A percentile compares a stretch with the other conserved stretches of the same genome.
Conservation (phyloP, 1,140 invertebrate species). For the Drosophila carrolli region DNA sequence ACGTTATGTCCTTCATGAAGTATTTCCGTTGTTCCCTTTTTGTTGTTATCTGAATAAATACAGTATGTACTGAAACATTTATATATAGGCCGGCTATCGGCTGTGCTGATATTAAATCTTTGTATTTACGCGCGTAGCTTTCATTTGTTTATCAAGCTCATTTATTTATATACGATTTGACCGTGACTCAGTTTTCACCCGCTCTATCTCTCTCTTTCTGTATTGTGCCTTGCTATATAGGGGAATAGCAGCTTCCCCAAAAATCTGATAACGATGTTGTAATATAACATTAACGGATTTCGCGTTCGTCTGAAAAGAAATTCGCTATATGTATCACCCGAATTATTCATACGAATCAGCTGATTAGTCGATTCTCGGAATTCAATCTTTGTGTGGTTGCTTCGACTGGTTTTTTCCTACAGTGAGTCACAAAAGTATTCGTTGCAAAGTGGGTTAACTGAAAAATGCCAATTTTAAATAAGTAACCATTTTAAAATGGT, state of each 20-base stretch:
- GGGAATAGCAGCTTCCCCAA: not conserved
- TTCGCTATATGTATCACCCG: not conserved
- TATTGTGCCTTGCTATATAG: slow-evolving; percentile 5
- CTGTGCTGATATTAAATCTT: slow-evolving; percentile 22
- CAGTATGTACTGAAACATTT: not conserved
- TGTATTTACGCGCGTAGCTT: slow-evolving; percentile 27
- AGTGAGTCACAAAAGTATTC: too few relatives aligned
- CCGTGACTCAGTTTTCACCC: slow-evolving; percentile 65
- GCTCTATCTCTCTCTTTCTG: slow-evolving; percentile 10
- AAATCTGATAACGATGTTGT: slow-evolving; percentile 9
- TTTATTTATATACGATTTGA: slow-evolving; percentile 54
- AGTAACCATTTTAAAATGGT: too few relatives aligned
- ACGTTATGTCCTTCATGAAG: slow-evolving; percentile 7
- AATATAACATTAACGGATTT: slow-evolving; percentile 18
- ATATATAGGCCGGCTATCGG: slow-evolving; percentile 7
- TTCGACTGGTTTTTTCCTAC: slow-evolving; percentile 13
- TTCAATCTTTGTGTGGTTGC: not conserved
- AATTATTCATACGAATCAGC: slow-evolving; percentile 1
- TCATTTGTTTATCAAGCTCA: slow-evolving; percentile 36
- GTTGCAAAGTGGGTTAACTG: too few relatives aligned
- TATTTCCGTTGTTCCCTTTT: slow-evolving; percentile 5
- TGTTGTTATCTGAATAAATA: not conserved
- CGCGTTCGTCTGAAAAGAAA: not conserved
- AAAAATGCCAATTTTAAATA: too few relatives aligned
- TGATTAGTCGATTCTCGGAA: slow-evolving; percentile 19